A percentile compares a stretch with the other conserved stretches of the same genome.
These are phyloP conservation scores for Oryzias melastigma DNA, from an alignment of 2,113 vertebrate genomes.

Conservation along the genomic window DNA sequence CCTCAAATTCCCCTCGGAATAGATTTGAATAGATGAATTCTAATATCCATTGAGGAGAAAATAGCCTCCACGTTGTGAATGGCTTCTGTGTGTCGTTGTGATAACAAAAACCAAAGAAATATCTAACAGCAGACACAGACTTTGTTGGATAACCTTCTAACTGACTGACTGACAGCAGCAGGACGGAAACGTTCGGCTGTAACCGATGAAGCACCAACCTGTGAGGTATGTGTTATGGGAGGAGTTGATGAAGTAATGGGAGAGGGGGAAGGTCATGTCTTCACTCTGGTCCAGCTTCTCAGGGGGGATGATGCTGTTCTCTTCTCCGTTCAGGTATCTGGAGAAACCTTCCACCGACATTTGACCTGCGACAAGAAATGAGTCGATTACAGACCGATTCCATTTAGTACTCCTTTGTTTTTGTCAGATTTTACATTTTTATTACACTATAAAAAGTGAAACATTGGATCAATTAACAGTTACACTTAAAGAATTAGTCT, in stretches of 20 bases:
- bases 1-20: slow-evolving; percentile 50
- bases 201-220: slow-evolving; percentile 49
- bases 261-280: slow-evolving; percentile 95
- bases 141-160: slow-evolving; percentile 66
- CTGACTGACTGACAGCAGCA: not conserved
- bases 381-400: not conserved
- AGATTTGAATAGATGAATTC: slow-evolving; percentile 75
- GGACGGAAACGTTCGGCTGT: not conserved
- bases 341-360: slow-evolving; percentile 96
- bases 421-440: too few relatives aligned
- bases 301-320: slow-evolving; percentile 94
- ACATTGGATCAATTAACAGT: too few relatives aligned
- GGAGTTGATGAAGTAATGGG: slow-evolving; percentile 99
- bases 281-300: slow-evolving; percentile 99
- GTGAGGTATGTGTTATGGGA: slow-evolving; percentile 89
- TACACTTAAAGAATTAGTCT: too few relatives aligned
- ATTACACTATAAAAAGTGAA: too few relatives aligned
- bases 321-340: slow-evolving; percentile 89
- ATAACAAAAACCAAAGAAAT: slow-evolving; percentile 59
- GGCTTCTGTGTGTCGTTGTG: slow-evolving; percentile 50
- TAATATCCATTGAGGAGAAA: slow-evolving; percentile 60
- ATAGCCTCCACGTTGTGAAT: slow-evolving; percentile 49
- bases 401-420: too few relatives aligned
- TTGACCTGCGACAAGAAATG: slow-evolving; percentile 79
- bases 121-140: slow-evolving; percentile 42